phyloP scores from a whole-genome alignment of 1,140 invertebrate species.

The Diorhabda carinulata region DNA sequence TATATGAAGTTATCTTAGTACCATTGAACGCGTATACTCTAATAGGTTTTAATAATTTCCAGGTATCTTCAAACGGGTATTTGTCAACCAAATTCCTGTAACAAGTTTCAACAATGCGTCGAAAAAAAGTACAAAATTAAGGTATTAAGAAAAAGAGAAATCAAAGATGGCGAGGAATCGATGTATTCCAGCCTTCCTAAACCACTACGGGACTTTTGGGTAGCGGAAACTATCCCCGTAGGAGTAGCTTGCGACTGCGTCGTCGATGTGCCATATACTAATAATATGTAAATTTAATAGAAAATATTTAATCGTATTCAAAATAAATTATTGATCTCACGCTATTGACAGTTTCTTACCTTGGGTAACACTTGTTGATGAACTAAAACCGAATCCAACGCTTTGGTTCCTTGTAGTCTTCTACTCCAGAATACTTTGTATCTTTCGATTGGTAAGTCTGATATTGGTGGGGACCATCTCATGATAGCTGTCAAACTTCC shows the following conservation, averaged over 20 bases:
- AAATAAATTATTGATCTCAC: no score
- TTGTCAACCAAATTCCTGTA: slow-evolving; percentile 27
- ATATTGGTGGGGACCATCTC: slow-evolving; percentile 60
- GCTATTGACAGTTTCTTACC: slow-evolving; percentile 44
- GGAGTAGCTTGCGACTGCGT: slow-evolving; percentile 36
- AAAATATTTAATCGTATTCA: not conserved
- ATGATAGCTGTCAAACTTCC: slow-evolving; percentile 56
- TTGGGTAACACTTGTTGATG: slow-evolving; percentile 57
- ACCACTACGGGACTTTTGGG: slow-evolving; percentile 28
- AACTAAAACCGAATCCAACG: slow-evolving; percentile 57
- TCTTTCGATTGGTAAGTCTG: slow-evolving; percentile 60
- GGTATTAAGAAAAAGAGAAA: slow-evolving; percentile 24
- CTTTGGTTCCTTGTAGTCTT: slow-evolving; percentile 52
- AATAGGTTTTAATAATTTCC: not conserved
- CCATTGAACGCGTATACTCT: no score
- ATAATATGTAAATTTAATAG: not conserved
- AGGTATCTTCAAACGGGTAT: slow-evolving; percentile 28
- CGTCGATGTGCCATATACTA: not conserved
- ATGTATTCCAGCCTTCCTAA: slow-evolving; percentile 20
- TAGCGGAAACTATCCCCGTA: slow-evolving; percentile 25
- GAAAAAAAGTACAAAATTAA: slow-evolving; percentile 30
- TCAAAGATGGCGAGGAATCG: slow-evolving; percentile 8
- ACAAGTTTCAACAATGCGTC: slow-evolving; percentile 21
- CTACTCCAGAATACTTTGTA: slow-evolving; percentile 63
- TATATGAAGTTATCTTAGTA: no score